Percentiles rank a stretch among this genome's conserved stretches.
Conservation (phyloP, 2,113 vertebrate genomes). For the Platanista minor region DNA sequence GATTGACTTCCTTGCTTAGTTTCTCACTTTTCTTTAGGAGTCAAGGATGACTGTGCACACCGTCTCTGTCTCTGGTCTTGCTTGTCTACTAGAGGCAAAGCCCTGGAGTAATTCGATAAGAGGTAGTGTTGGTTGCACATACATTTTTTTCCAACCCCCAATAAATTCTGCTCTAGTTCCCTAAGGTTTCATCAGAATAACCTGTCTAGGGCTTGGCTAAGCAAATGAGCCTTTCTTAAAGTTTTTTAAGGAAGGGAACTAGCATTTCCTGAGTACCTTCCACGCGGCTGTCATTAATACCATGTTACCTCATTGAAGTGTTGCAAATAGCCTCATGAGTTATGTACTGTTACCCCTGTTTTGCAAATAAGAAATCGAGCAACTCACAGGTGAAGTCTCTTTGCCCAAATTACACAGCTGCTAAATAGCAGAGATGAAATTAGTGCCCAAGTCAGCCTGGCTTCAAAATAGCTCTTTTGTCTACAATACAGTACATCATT, state of each 20-base stretch:
- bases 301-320: conserved; percentile 26
- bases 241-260: neutral
- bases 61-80: neutral
- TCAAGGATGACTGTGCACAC: neutral
- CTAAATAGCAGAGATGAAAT: neutral
- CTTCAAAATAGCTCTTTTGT: conserved; percentile 19
- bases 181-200: neutral
- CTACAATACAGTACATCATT: neutral
- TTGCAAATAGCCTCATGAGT: neutral
- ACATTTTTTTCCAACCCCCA: neutral
- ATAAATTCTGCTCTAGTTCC: neutral
- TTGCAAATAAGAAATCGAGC: neutral
- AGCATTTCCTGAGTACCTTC: neutral
- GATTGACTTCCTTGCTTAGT: conserved; percentile 22
- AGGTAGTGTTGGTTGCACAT: neutral
- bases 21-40: conserved; percentile 37
- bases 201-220: neutral
- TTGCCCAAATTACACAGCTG: neutral
- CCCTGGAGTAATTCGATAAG: neutral
- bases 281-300: neutral
- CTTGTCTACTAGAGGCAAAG: neutral
- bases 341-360: neutral
- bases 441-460: neutral
- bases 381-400: neutral
- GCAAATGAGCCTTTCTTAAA: neutral